A percentile compares a stretch with the other conserved stretches of the same genome.
Conservation (phyloP, 2,113 vertebrate species). For the Atlantisia rogersi region DNA sequence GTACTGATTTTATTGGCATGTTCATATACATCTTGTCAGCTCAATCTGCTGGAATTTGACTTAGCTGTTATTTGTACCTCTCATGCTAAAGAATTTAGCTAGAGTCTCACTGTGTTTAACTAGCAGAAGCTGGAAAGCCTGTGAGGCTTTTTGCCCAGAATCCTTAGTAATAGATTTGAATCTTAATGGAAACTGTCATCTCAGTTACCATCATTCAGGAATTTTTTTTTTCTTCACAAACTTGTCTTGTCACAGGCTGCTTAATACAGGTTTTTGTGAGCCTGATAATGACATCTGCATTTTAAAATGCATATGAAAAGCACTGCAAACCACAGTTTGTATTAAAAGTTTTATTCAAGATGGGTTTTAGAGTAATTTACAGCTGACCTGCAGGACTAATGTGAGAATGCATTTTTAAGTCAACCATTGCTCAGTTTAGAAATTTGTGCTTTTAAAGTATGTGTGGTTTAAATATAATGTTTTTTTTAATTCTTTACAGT, state of each 20-base stretch:
- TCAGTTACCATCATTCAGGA: not conserved
- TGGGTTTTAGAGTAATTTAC: not conserved
- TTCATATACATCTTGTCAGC: not conserved
- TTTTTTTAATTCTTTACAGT: not conserved
- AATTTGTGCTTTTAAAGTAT: not conserved
- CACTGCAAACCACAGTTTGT: not conserved
- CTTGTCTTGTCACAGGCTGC: not conserved
- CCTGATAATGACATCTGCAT: not conserved
- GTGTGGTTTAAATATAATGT: not conserved
- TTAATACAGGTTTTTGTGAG: not conserved
- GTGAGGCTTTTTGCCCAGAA: not conserved
- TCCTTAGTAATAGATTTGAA: not conserved
- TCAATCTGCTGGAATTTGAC: not conserved
- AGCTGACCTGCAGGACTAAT: not conserved
- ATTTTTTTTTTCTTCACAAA: not conserved
- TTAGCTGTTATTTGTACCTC: not conserved
- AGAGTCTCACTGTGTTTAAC: not conserved
- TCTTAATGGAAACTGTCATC: constrained; percentile 5
- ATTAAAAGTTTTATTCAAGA: not conserved
- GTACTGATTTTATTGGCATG: not conserved
- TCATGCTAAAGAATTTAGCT: not conserved
- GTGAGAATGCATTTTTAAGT: not conserved
- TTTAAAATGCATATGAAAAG: not conserved
- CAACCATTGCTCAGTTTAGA: not conserved
- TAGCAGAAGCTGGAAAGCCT: not conserved